phyloP scores from a whole-genome alignment of 2,113 vertebrate species.

The Benitochromis conjunctus region DNA sequence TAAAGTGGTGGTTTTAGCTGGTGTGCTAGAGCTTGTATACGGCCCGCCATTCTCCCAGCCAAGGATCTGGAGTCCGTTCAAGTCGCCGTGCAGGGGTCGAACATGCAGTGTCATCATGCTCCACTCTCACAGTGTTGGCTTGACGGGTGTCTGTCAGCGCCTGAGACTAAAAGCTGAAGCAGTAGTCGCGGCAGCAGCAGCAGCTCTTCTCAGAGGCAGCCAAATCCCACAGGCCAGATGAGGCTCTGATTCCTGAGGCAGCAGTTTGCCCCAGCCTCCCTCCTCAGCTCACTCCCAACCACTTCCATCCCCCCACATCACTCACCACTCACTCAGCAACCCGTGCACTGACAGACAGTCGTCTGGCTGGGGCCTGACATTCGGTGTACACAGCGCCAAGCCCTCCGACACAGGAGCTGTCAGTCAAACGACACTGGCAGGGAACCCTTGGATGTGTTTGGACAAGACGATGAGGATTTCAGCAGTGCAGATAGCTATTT shows the following conservation, averaged over 20 bases:
- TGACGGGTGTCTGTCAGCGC: slow-evolving; percentile 1
- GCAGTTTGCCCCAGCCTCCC: slow-evolving; percentile 12
- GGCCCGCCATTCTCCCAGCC: neutral
- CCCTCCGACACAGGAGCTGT: slow-evolving; percentile 47
- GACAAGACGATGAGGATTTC: slow-evolving; percentile 52
- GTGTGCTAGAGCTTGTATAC: neutral
- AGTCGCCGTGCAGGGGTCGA: slow-evolving; percentile 2
- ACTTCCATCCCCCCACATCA: slow-evolving; percentile 28
- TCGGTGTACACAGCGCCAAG: slow-evolving; percentile 57
- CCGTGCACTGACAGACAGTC: slow-evolving; percentile 64
- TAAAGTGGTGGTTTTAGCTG: slow-evolving; percentile 24
- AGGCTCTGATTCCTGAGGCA: slow-evolving; percentile 48
- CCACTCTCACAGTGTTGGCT: neutral
- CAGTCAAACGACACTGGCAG: slow-evolving; percentile 57
- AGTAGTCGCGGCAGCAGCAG: neutral
- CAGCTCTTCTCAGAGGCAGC: slow-evolving; percentile 2
- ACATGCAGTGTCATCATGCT: slow-evolving; percentile 22
- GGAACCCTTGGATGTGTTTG: slow-evolving; percentile 57
- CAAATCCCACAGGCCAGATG: slow-evolving; percentile 29
- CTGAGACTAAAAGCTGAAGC: slow-evolving; percentile 4
- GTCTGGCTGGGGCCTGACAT: slow-evolving; percentile 60
- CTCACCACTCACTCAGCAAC: slow-evolving; percentile 38
- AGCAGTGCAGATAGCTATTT: slow-evolving; percentile 50
- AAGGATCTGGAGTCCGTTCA: slow-evolving; percentile 24
- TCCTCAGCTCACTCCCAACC: neutral